Conservation (phyloP, 2,888 invertebrate genomes). For the Parascotia fuliginaria region DNA sequence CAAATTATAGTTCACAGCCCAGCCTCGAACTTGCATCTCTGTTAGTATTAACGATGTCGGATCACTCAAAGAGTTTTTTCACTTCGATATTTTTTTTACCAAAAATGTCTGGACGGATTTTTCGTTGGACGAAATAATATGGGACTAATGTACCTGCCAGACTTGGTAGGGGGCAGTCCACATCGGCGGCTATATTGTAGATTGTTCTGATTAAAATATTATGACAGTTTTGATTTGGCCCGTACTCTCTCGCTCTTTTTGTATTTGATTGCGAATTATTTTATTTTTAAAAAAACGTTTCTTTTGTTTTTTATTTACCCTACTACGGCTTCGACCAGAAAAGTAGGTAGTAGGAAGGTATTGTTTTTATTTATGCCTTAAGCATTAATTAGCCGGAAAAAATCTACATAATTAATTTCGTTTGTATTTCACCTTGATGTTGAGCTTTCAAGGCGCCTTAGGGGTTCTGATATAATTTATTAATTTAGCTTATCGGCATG, state of each 20-base stretch:
- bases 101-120: conserved; percentile 42
- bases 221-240: conserved; percentile 32
- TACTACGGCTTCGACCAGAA: no score
- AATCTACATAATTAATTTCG: no score
- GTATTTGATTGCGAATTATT: conserved; percentile 6
- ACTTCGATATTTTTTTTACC: conserved; percentile 26
- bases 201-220: conserved; percentile 46
- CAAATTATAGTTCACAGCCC: conserved; percentile 42
- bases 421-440: no score
- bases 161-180: conserved; percentile 29
- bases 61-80: conserved; percentile 45
- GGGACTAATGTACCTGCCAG: conserved; percentile 38
- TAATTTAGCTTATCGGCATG: no score
- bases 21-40: conserved; percentile 16
- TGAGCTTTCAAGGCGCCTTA: no score
- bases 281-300: no score
- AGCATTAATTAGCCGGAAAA: no score
- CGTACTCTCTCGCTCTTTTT: conserved; percentile 1
- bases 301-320: no score
- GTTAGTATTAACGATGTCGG: conserved; percentile 44
- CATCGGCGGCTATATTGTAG: conserved; percentile 12
- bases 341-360: no score
- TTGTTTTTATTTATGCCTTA: no score
- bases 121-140: conserved; percentile 43
- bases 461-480: no score